phyloP scores from a whole-genome alignment of 2,797 vertebrate genomes.

The Triplophysa yarkandensis region DNA sequence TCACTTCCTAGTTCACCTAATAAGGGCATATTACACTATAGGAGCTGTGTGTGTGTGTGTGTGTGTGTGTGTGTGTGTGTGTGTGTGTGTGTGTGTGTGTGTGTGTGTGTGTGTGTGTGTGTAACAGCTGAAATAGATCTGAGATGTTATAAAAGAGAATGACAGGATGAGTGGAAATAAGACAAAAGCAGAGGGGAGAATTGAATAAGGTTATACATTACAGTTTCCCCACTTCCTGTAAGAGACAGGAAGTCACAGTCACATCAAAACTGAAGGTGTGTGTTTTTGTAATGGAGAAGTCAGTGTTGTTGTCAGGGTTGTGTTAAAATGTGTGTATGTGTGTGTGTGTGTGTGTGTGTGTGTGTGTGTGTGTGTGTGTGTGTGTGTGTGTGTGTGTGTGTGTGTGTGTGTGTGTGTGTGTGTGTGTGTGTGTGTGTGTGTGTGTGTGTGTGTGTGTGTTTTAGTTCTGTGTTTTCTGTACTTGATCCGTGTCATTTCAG shows the following conservation, averaged over 20 bases:
- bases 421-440: neutral
- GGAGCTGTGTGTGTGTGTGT: slow-evolving; percentile 2
- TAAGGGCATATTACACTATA: slow-evolving; percentile 34
- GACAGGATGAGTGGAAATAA: slow-evolving; percentile 27
- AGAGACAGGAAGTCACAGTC: slow-evolving; percentile 38
- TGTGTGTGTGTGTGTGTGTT: neutral
- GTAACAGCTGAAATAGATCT: neutral
- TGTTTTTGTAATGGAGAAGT: neutral
- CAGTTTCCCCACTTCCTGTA: slow-evolving; percentile 50
- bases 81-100: slow-evolving; percentile 13
- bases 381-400: neutral
- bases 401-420: neutral
- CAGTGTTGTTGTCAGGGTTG: too few species aligned
- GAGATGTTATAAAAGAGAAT: neutral
- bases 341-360: neutral
- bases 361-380: neutral
- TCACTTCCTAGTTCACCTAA: slow-evolving; percentile 39
- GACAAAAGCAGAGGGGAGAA: slow-evolving; percentile 21
- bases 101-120: slow-evolving; percentile 12
- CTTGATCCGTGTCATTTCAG: neutral
- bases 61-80: slow-evolving; percentile 22
- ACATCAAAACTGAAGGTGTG: slow-evolving; percentile 14
- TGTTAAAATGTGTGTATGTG: too few species aligned
- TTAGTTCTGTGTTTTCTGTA: neutral
- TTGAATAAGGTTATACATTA: slow-evolving; percentile 4